Base-by-base conservation (phyloP, 1,140 invertebrate species). In the Caerostris darwini region DNA sequence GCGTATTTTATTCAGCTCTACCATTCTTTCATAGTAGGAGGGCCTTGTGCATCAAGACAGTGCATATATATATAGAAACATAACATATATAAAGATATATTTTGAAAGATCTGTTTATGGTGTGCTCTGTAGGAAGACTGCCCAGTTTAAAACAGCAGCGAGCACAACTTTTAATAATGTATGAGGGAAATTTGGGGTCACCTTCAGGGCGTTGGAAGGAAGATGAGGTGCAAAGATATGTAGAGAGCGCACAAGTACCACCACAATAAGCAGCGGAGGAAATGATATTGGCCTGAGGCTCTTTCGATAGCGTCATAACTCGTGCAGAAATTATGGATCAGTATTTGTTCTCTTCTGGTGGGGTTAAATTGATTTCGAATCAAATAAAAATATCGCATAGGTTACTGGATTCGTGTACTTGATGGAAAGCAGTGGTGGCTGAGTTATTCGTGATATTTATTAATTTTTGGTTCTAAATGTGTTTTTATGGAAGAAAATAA, bases 361-460 rank as follows among this genome's bases (percentile, higher is more conserved):
- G 19, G 69, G 69, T 12, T 77, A 77, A 77, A 77, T 77, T 77
- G 69, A 77, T 77, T 77, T 77, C 69, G 69, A 77, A 77, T 77
- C 69, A 34, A 77, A 77, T 77, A 77, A 77, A 77, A 77, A 77
- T 77, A 77, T 77, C 14, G 19, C 34, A 77, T 2, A 77, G 34
- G 50, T 77, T 34, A 77, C 69, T 8, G 2, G 34, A 34, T 34
- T 12, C 34, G 10, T 77, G 19, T 12, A 10, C 8, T 50, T 12
- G 69, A 3, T 34, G 12, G 69, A 53, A 12, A 34, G 8, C 5
- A 1, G 69, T 5, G 12, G 34, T 7, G 50, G 10, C 4, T 61
- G 59, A 10, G 10, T 61, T 14, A 12, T 61, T 4, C 10, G 17
- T 14, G 59, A 61, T 3, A 61, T 61, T 4, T 10, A 4, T 61